These are phyloP conservation scores for Isichthys henryi DNA, from an alignment of 2,113 vertebrate species.

Conservation along the genomic window DNA sequence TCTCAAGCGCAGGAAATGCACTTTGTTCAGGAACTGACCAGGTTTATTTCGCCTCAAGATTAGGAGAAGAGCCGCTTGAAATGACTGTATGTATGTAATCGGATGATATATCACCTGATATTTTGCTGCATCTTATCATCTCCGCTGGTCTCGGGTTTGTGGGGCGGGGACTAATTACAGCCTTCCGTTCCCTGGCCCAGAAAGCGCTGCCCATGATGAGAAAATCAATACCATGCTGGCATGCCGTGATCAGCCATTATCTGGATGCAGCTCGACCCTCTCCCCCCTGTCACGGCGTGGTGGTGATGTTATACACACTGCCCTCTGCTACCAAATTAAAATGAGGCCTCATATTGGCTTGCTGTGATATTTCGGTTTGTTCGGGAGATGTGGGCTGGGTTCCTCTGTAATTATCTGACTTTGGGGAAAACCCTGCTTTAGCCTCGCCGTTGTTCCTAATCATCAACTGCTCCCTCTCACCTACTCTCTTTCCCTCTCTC, in stretches of 20 bases:
- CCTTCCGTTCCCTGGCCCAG: neutral
- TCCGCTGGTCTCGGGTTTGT: neutral
- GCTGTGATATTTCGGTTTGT: neutral
- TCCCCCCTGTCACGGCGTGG: neutral
- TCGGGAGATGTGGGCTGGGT: neutral
- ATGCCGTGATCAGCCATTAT: neutral
- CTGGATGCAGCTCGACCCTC: neutral
- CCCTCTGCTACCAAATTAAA: neutral
- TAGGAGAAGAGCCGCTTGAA: neutral
- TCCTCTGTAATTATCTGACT: neutral
- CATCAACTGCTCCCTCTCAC: neutral
- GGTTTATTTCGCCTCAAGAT: neutral
- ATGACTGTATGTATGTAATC: neutral
- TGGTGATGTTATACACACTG: neutral
- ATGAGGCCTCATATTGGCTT: neutral
- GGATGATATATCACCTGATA: neutral
- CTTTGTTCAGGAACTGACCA: neutral
- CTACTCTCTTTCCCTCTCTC: neutral
- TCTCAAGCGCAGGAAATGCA: neutral
- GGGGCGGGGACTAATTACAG: neutral
- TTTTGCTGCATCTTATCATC: neutral
- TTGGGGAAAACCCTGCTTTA: neutral
- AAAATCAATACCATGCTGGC: slow-evolving; percentile 5
- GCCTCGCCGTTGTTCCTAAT: neutral
- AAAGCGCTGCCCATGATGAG: neutral